phyloP scores from a whole-genome alignment of 1,140 invertebrate species.

The Archegozetes longisetosus region DNA sequence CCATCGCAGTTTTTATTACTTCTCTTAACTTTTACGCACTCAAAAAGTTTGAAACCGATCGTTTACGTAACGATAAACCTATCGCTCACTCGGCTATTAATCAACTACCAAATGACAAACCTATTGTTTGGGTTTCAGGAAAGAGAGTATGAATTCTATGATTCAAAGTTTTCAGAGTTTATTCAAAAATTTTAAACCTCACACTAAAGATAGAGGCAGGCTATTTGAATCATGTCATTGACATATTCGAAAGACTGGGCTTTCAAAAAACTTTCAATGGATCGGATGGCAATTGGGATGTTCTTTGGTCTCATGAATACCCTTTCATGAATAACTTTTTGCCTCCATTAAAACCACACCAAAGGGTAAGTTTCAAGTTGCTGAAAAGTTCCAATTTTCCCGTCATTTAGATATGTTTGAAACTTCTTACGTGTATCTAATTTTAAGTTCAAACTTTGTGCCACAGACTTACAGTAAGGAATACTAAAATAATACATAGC shows the following conservation, averaged over 20 bases:
- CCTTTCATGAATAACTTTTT: conserved; percentile 50
- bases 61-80: not conserved
- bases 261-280: not conserved
- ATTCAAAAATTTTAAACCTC: no score
- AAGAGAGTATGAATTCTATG: not conserved
- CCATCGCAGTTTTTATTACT: not conserved
- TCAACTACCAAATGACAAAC: not conserved
- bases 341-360: conserved; percentile 46
- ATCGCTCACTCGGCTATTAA: not conserved
- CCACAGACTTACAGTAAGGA: no score
- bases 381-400: no score
- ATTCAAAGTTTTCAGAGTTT: no score
- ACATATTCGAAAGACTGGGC: not conserved
- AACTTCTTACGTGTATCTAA: no score
- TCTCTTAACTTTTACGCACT: not conserved
- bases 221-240: not conserved
- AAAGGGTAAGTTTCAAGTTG: conserved; percentile 42
- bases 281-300: conserved; percentile 42
- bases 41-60: not conserved
- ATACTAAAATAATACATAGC: no score
- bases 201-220: not conserved
- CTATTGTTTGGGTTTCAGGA: not conserved
- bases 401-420: no score
- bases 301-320: conserved; percentile 87
- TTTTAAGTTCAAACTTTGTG: no score